Evolutionary conservation across 2,888 invertebrate genomes (phyloP).

Genomic region (Scaptomyza flava): DNA sequence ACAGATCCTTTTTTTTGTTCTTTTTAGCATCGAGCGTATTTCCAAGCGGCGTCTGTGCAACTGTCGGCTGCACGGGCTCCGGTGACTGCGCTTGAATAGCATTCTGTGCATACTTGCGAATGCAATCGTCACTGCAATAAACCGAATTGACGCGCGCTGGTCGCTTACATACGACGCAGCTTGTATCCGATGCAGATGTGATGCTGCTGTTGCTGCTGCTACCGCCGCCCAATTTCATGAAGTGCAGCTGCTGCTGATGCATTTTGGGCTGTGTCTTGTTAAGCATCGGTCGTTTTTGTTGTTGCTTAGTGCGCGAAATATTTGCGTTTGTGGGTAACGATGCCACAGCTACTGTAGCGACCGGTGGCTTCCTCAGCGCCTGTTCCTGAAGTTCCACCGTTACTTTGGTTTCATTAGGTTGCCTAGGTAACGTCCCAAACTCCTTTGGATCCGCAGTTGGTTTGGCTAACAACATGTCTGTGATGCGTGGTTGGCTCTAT

Average conservation of each 20-base stretch:
- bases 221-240: constrained; percentile 58
- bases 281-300: constrained; percentile 9
- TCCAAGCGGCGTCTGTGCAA: constrained; percentile 18
- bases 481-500: constrained; percentile 67
- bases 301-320: constrained; percentile 21
- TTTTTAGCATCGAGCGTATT: constrained; percentile 74
- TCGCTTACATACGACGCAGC: constrained; percentile 92
- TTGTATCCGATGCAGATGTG: constrained; percentile 28
- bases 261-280: constrained; percentile 33
- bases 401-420: constrained; percentile 38
- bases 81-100: constrained; percentile 82
- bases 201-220: constrained; percentile 13
- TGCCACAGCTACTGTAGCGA: constrained; percentile 8
- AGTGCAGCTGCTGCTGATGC: constrained; percentile 68
- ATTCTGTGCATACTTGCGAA: constrained; percentile 92
- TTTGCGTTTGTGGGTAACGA: constrained; percentile 13
- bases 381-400: constrained; percentile 19
- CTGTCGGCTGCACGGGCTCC: constrained; percentile 48
- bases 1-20: constrained; percentile 82
- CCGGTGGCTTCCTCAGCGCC: constrained; percentile 21
- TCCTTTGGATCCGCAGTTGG: constrained; percentile 9
- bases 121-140: constrained; percentile 95
- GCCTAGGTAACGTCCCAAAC: constrained; percentile 22
- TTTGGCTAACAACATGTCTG: constrained; percentile 58
- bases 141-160: constrained; percentile 91